Evolutionary conservation across 1,140 invertebrate genomes (phyloP), one percentile per base, ranked within the genome.

Genomic region (Philotrypesis tridentata): DNA sequence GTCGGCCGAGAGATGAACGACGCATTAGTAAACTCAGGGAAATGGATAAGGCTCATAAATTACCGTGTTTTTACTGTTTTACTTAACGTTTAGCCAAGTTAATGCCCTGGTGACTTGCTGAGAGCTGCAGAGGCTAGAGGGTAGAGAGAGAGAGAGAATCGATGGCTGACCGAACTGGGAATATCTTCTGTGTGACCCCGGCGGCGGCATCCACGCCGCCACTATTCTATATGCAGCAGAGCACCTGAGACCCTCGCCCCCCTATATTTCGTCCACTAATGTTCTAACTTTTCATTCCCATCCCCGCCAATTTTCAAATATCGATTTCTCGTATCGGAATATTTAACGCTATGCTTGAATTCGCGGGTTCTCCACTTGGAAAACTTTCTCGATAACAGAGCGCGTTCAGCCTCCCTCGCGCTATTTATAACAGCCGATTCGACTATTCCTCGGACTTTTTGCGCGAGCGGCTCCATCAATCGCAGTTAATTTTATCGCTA

Each of bases 231-330:
- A 78, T 78, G 76, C 65, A 63, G n/a, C 31, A 2, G 40, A 68
- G 40, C 65, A 68, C 40, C 76, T 78, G 29, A 68, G 76, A 78
- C 65, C 65, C 40, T 27, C n/a, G 12, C 27, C 37, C 25, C 76
- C n/a, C n/a, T n/a, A 9, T 78, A 78, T 78, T 78, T 78, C 76
- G 65, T 25, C 33, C 60, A n/a, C 40, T 78, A 68, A 78, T 55
- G 65, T 63, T 29, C 76, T 68, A 78, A 78, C 63, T 76, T 76
- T 76, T 76, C 61, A 76, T 78, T 78, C 76, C 40, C 25, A 29
- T 68, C 23, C 31, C 33, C 14, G 33, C 60, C 60, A 76, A 40
- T 76, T 78, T 60, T 55, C 65, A 78, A 48, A 68, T 78, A 78
- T 78, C 27, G 65, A 48, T 23, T 70, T 31, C 29, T 43, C 33